Evolutionary conservation across 2,888 invertebrate genomes (phyloP).

Genomic region (Xestobium rufovillosum): DNA sequence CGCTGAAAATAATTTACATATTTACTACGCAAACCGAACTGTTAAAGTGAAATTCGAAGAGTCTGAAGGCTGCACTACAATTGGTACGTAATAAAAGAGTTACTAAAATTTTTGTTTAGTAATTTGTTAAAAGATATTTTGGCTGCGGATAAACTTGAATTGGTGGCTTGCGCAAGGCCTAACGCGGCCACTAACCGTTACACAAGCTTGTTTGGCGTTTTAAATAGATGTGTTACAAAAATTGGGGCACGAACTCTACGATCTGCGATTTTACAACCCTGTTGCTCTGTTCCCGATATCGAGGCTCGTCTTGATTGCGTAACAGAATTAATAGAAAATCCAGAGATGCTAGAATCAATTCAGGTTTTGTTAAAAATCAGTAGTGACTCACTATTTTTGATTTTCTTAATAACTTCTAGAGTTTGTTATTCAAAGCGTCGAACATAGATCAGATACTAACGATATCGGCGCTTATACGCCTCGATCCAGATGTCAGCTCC

Average conservation of each 20-base stretch:
- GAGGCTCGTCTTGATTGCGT: constrained; percentile 65
- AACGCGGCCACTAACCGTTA: constrained; percentile 41
- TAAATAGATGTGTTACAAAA: constrained; percentile 62
- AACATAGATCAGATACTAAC: constrained; percentile 75
- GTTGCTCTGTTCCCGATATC: constrained; percentile 59
- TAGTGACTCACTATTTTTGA: too few relatives aligned
- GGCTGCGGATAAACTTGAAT: constrained; percentile 71
- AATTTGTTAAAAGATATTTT: constrained; percentile 71
- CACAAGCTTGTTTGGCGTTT: constrained; percentile 55
- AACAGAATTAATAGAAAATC: constrained; percentile 64
- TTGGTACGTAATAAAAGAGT: constrained; percentile 67
- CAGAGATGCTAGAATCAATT: constrained; percentile 54
- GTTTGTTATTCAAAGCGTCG: constrained; percentile 56
- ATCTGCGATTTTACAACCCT: constrained; percentile 74
- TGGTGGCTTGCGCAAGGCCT: constrained; percentile 51
- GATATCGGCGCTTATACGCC: constrained; percentile 48
- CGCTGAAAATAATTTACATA: constrained; percentile 69
- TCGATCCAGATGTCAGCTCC: constrained; percentile 47
- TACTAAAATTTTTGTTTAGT: not conserved
- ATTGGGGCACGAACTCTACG: constrained; percentile 74
- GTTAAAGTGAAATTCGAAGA: constrained; percentile 76
- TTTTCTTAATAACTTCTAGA: constrained; percentile 44
- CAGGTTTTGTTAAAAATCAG: constrained; percentile 31
- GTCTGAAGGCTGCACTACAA: constrained; percentile 71
- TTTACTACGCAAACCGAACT: constrained; percentile 66